Conservation (phyloP, 1,140 invertebrate genomes). For the Coptotermes formosanus region DNA sequence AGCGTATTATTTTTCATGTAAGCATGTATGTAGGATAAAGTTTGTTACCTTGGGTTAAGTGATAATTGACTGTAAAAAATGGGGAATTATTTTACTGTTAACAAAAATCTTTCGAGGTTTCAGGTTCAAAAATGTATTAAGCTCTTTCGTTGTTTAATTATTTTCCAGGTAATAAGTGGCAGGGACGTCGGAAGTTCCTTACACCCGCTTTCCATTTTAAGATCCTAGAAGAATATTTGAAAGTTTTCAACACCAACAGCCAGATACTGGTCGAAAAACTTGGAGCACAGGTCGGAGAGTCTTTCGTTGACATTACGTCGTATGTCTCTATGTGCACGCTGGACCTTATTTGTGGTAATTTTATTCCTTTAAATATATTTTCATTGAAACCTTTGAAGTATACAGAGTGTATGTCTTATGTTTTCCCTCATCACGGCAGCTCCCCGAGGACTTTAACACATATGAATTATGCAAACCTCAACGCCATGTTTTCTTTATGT, state of each 20-base stretch:
- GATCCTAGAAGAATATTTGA: slow-evolving; percentile 62
- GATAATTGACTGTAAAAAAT: too few species aligned
- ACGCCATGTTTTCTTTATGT: too few species aligned
- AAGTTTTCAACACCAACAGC: slow-evolving; percentile 60
- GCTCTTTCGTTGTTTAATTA: background rate
- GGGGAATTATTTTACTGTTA: too few species aligned
- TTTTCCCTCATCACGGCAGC: too few species aligned
- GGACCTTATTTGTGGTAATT: slow-evolving; percentile 61
- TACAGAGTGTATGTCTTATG: too few species aligned
- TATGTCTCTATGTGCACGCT: slow-evolving; percentile 57
- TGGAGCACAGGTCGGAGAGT: slow-evolving; percentile 34
- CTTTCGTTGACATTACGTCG: slow-evolving; percentile 54
- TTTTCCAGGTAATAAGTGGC: slow-evolving; percentile 56
- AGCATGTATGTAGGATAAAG: too few species aligned
- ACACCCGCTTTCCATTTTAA: slow-evolving; percentile 69
- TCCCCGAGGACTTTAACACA: too few species aligned
- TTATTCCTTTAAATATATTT: background rate
- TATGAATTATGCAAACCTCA: too few species aligned
- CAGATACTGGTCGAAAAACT: slow-evolving; percentile 51
- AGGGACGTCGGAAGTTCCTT: slow-evolving; percentile 55
- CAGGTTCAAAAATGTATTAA: too few species aligned
- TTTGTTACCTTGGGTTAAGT: too few species aligned
- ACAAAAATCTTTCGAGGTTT: too few species aligned
- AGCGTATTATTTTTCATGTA: too few species aligned
- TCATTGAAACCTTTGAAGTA: background rate